Percentiles rank a stretch among this genome's conserved stretches.
These are phyloP conservation scores for Triplophysa dalaica DNA, from an alignment of 2,113 vertebrate species.

Conservation along the genomic window DNA sequence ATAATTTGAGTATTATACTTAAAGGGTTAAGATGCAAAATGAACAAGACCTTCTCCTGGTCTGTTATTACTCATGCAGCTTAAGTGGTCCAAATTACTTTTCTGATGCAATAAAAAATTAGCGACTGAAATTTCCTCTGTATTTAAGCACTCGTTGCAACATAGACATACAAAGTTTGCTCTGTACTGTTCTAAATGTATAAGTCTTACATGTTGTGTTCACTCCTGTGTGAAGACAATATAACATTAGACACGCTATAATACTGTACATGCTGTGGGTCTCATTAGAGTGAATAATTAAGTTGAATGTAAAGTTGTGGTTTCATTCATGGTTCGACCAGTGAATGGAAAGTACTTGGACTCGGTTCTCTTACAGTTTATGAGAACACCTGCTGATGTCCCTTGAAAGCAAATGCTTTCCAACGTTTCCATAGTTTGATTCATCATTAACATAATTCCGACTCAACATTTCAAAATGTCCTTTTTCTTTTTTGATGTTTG, in stretches of 20 bases:
- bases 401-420: slow-evolving; percentile 24
- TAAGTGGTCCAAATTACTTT: background rate
- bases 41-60: background rate
- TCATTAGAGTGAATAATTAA: background rate
- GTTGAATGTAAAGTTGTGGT: background rate
- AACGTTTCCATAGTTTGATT: slow-evolving; percentile 43
- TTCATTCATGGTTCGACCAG: background rate
- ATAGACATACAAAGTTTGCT: background rate
- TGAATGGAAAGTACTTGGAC: slow-evolving; percentile 38
- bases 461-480: slow-evolving; percentile 62
- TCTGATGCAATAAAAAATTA: background rate
- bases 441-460: slow-evolving; percentile 52
- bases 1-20: background rate
- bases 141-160: background rate
- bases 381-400: slow-evolving; percentile 55
- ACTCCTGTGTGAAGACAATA: background rate
- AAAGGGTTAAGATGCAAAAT: background rate
- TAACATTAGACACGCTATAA: background rate
- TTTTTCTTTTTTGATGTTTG: slow-evolving; percentile 60
- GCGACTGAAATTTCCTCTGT: background rate
- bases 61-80: background rate
- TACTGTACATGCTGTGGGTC: background rate
- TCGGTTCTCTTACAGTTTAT: background rate
- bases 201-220: too few relatives aligned
- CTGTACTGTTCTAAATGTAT: background rate